phyloP scores from a whole-genome alignment of 2,797 vertebrate species.

The Acanthurus lineatus region DNA sequence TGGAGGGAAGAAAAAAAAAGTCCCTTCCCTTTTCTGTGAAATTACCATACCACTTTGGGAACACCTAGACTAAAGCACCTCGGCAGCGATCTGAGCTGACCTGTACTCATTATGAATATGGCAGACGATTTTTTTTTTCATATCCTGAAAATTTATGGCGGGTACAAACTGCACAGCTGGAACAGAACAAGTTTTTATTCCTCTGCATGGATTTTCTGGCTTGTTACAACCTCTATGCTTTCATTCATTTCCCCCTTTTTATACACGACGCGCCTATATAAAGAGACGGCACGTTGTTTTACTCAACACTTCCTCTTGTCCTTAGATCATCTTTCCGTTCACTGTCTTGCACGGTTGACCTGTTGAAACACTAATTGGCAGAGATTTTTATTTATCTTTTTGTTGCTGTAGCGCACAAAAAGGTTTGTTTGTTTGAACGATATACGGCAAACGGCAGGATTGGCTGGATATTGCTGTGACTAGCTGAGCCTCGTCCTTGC shows the following conservation, averaged over 20 bases:
- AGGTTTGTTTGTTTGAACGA: slow-evolving; percentile 66
- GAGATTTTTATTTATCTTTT: slow-evolving; percentile 41
- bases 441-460: slow-evolving; percentile 44
- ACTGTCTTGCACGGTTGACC: slow-evolving; percentile 16
- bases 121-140: not conserved
- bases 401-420: slow-evolving; percentile 30
- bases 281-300: not conserved
- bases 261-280: not conserved
- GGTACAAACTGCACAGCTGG: not conserved
- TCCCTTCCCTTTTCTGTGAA: slow-evolving; percentile 2
- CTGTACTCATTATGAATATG: slow-evolving; percentile 24
- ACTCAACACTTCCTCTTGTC: not conserved
- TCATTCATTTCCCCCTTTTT: not conserved
- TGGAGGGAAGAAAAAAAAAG: not conserved
- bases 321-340: not conserved
- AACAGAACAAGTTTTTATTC: not conserved
- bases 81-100: slow-evolving; percentile 35
- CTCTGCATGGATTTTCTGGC: slow-evolving; percentile 12
- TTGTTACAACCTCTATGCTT: slow-evolving; percentile 5
- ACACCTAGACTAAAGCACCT: slow-evolving; percentile 14
- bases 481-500: slow-evolving; percentile 65
- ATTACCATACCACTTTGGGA: slow-evolving; percentile 35
- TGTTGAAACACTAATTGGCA: slow-evolving; percentile 16
- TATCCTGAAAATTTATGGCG: not conserved
- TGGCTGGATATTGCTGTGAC: slow-evolving; percentile 61